Conservation (phyloP, 2,888 invertebrate genomes). For the Cephus pulcher region DNA sequence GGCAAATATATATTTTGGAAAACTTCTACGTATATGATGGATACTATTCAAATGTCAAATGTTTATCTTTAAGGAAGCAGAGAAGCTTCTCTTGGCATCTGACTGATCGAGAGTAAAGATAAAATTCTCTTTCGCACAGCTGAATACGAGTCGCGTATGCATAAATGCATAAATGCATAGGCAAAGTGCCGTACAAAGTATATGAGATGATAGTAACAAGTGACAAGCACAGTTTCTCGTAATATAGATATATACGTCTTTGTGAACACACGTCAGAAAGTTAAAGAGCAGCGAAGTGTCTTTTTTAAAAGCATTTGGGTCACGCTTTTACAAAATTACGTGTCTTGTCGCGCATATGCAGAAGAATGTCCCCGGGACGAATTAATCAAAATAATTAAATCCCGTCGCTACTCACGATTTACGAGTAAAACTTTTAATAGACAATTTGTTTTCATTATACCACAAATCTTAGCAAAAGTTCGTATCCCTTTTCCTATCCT, state of each 20-base stretch:
- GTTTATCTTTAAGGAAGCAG: background rate
- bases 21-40: background rate
- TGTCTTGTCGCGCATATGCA: background rate
- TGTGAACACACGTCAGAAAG: background rate
- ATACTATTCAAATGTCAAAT: background rate
- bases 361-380: background rate
- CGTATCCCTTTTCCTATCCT: too few species aligned
- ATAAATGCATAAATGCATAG: background rate
- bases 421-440: background rate
- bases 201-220: background rate
- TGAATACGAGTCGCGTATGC: background rate
- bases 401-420: background rate
- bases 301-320: background rate
- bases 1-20: background rate
- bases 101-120: background rate
- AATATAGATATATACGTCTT: background rate
- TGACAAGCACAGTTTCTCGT: background rate
- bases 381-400: background rate
- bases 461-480: background rate
- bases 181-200: background rate
- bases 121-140: background rate
- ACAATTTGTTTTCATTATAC: background rate
- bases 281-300: background rate
- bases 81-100: background rate
- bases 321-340: background rate